A percentile compares a stretch with the other conserved stretches of the same genome.
phyloP scores from a whole-genome alignment of 2,797 vertebrate genomes.

The Glyptemys insculpta region DNA sequence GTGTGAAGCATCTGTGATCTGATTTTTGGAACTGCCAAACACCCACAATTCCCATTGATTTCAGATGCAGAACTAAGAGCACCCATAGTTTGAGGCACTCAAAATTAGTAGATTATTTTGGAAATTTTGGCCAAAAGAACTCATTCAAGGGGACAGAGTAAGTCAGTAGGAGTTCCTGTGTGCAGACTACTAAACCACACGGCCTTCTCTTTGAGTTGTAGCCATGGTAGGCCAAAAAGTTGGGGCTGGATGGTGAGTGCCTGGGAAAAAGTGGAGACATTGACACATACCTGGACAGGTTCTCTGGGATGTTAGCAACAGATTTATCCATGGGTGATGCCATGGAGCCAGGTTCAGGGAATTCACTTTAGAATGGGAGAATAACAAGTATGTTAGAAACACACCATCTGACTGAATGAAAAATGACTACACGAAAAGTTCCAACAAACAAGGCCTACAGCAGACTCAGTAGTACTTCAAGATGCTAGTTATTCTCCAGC shows the following conservation, averaged over 20 bases:
- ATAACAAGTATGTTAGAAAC: background rate
- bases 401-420: background rate
- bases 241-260: background rate
- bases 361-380: background rate
- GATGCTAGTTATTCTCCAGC: background rate
- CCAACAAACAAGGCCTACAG: background rate
- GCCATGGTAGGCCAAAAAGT: background rate
- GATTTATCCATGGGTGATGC: background rate
- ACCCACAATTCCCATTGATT: background rate
- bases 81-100: background rate
- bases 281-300: background rate
- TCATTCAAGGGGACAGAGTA: background rate
- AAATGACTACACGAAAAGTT: background rate
- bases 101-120: fast-evolving
- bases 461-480: background rate
- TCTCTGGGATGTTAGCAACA: background rate
- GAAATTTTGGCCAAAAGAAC: background rate
- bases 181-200: background rate
- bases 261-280: background rate
- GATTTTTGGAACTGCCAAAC: background rate
- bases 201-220: background rate
- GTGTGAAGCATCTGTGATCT: background rate
- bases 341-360: background rate
- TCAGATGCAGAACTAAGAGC: background rate
- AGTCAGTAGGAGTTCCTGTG: background rate